phyloP scores from a whole-genome alignment of 2,797 vertebrate genomes.

The Paedocypris micromegethes region DNA sequence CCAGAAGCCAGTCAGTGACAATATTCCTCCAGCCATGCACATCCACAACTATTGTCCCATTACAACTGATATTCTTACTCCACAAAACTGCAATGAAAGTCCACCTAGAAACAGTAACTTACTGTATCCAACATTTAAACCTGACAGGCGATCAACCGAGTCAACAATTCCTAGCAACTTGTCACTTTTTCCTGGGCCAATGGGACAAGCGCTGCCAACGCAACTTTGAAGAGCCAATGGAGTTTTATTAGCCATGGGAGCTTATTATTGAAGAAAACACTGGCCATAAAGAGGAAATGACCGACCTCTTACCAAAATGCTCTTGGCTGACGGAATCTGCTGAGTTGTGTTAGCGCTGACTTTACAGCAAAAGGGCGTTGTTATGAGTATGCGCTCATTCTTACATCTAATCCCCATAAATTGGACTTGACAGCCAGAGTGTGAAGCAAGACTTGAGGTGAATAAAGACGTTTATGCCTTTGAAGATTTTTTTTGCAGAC shows the following conservation, averaged over 20 bases:
- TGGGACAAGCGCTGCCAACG: constrained; percentile 45
- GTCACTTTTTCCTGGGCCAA: constrained; percentile 58
- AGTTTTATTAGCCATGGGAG: constrained; percentile 52
- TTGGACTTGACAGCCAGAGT: constrained; percentile 23
- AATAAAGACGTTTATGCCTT: background rate
- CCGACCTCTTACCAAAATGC: constrained; percentile 28
- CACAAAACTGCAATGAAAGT: background rate
- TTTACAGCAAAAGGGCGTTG: constrained; percentile 29
- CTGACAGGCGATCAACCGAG: constrained; percentile 40
- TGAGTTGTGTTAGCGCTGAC: constrained; percentile 30
- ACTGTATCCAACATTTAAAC: constrained; percentile 25
- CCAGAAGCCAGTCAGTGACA: constrained; percentile 18
- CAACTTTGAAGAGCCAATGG: constrained; percentile 44
- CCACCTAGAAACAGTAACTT: constrained; percentile 24
- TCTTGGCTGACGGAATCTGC: constrained; percentile 12
- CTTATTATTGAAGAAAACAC: constrained; percentile 51
- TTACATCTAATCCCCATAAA: constrained; percentile 30
- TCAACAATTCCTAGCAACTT: constrained; percentile 43
- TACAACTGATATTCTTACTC: background rate
- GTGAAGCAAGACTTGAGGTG: background rate
- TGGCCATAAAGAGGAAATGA: constrained; percentile 53
- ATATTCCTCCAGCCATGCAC: too few species aligned
- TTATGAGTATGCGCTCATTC: constrained; percentile 25
- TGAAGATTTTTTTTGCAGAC: too few species aligned
- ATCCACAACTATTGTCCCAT: too few species aligned